Evolutionary conservation across 2,888 invertebrate genomes (phyloP), one percentile per base, ranked within the genome.

Genomic region (Phyllotreta striolata): DNA sequence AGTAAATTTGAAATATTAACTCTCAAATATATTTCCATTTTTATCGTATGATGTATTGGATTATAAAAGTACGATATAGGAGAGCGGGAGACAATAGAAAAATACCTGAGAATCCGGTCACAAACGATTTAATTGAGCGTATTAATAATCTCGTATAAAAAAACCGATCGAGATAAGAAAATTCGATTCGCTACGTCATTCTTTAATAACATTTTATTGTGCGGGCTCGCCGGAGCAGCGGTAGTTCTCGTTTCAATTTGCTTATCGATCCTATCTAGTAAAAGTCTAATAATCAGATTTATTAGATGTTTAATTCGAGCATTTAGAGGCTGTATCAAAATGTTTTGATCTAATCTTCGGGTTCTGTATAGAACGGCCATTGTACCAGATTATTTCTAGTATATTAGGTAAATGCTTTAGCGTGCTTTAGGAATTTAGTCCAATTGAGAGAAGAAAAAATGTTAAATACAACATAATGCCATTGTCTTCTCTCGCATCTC

Each of bases 211-310:
- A 41, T 62, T 62, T 62, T 52, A 62, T 57, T 57, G 44, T 57
- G 41, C 52, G 13, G 37, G 38, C 39, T 5, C 44, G 13, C 24
- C 12, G 12, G 58, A 40, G 40, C 52, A 55, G 62, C 62, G 57
- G 62, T 62, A 62, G 62, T 62, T 57, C 62, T 57, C 52, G 62
- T 62, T 62, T 62, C 49, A 62, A 62, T 62, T 62, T 57, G 52
- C 49, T 57, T 52, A 62, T 57, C 62, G 57, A 39, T 24, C 14
- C 38, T 56, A 52, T 39, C 47, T 39, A 52, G 43, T 40, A 49
- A 35, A 58, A 39, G 49, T 46, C 47, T 24, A 13, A 14, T 58
- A 58, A 58, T 58, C 47, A 49, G 58, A 58, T 58, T 58, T 58
- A 58, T 49, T 49, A 49, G 47, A 47, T 13, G 38, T 46, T 24